phyloP scores from a whole-genome alignment of 2,113 vertebrate species.

The Gasterosteus nipponicus region DNA sequence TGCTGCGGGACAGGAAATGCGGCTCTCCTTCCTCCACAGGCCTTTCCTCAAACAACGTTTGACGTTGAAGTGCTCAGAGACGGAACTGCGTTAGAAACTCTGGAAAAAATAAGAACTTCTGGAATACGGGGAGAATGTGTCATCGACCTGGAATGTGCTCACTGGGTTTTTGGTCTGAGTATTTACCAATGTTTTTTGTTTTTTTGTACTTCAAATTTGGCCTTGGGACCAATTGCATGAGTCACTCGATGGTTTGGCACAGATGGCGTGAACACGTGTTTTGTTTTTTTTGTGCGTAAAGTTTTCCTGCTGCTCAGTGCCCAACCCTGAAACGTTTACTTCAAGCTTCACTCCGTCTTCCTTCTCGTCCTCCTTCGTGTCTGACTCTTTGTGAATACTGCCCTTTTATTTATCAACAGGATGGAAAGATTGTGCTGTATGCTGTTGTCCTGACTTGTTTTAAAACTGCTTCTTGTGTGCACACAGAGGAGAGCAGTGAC shows the following conservation, averaged over 20 bases:
- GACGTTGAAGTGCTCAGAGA: constrained; percentile 3
- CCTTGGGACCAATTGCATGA: constrained; percentile 45
- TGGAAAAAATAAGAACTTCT: constrained; percentile 6
- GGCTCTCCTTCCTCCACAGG: background rate
- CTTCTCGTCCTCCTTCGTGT: background rate
- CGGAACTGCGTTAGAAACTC: constrained; percentile 13
- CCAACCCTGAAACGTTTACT: constrained; percentile 20
- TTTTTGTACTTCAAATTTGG: constrained; percentile 15
- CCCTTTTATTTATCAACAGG: constrained; percentile 41
- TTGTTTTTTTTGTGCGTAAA: constrained; percentile 29
- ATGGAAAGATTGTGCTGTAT: constrained; percentile 14
- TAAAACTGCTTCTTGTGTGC: background rate
- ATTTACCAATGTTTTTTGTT: background rate
- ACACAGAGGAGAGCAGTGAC: background rate
- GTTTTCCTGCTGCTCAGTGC: constrained; percentile 55
- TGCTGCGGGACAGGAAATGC: background rate
- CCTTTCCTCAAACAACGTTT: constrained; percentile 32
- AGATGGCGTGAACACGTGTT: constrained; percentile 48
- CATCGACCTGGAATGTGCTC: constrained; percentile 31
- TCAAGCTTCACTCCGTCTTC: background rate
- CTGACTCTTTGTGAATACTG: constrained; percentile 7
- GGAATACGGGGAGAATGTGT: background rate
- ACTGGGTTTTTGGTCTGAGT: background rate
- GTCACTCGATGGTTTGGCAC: constrained; percentile 47
- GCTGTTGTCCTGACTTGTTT: background rate